phyloP scores from a whole-genome alignment of 2,113 vertebrate genomes.

The Rhinoderma darwinii region DNA sequence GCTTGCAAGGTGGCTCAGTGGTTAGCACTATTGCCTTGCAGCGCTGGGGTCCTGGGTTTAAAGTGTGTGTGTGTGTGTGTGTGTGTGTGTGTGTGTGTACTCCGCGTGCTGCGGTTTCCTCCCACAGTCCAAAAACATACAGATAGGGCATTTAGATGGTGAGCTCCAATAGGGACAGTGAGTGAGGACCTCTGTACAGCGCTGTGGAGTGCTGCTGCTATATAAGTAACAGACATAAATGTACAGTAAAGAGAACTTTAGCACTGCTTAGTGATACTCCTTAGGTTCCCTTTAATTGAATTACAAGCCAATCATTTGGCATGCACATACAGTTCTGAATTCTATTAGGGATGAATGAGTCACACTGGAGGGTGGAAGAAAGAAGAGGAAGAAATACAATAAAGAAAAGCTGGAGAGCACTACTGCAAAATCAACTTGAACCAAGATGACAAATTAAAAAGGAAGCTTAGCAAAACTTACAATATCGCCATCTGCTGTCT shows the following conservation, averaged over 20 bases:
- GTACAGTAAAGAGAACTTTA: not conserved
- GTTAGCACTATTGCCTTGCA: no score
- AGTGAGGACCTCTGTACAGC: no score
- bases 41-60: no score
- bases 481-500: slow-evolving; percentile 41
- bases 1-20: no score
- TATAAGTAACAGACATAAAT: no score
- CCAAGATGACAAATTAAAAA: not conserved
- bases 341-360: slow-evolving; percentile 48
- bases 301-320: slow-evolving; percentile 39
- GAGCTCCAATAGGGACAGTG: no score
- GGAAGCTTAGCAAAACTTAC: not conserved
- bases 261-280: slow-evolving; percentile 18
- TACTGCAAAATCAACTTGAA: slow-evolving; percentile 44
- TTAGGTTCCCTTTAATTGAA: slow-evolving; percentile 37
- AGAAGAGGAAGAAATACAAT: slow-evolving; percentile 15
- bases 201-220: no score
- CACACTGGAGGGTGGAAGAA: slow-evolving; percentile 45
- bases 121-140: no score
- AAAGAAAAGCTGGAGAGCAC: slow-evolving; percentile 30
- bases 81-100: no score
- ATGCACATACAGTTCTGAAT: slow-evolving; percentile 43
- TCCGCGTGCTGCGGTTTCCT: no score
- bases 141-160: no score
- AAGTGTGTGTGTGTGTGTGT: no score